phyloP scores from a whole-genome alignment of 2,888 invertebrate species.

The Tipula confusa region DNA sequence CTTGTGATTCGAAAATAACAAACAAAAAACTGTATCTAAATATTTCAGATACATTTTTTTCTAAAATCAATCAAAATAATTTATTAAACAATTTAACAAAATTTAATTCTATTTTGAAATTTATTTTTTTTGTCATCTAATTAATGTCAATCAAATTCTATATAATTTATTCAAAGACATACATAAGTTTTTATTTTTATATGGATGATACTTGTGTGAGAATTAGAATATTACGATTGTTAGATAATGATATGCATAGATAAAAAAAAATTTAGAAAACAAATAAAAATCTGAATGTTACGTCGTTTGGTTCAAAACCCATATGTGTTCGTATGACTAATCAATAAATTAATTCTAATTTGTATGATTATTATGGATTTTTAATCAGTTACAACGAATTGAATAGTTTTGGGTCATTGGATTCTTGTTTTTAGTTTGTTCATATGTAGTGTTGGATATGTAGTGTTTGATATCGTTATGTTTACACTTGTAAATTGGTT shows the following conservation, averaged over 20 bases:
- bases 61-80: not conserved
- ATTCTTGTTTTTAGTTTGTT: not conserved
- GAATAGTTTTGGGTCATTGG: not conserved
- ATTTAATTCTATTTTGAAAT: not conserved
- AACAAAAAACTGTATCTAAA: not conserved
- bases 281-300: not conserved
- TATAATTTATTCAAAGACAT: not conserved
- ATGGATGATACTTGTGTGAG: not conserved
- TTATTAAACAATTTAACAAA: not conserved
- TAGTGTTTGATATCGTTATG: not conserved
- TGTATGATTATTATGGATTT: not conserved
- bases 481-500: not conserved
- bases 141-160: constrained; percentile 3
- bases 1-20: too few species aligned
- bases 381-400: constrained; percentile 20
- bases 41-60: not conserved
- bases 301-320: not conserved
- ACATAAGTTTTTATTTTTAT: not conserved
- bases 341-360: constrained; percentile 25
- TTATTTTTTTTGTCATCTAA: not conserved
- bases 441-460: not conserved
- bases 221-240: not conserved
- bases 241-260: not conserved
- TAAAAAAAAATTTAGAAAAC: not conserved
- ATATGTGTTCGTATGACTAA: constrained; percentile 25